Evolutionary conservation across 2,797 vertebrate species (phyloP), one percentile per base, ranked within the genome.

Genomic region (Borostomias antarcticus): DNA sequence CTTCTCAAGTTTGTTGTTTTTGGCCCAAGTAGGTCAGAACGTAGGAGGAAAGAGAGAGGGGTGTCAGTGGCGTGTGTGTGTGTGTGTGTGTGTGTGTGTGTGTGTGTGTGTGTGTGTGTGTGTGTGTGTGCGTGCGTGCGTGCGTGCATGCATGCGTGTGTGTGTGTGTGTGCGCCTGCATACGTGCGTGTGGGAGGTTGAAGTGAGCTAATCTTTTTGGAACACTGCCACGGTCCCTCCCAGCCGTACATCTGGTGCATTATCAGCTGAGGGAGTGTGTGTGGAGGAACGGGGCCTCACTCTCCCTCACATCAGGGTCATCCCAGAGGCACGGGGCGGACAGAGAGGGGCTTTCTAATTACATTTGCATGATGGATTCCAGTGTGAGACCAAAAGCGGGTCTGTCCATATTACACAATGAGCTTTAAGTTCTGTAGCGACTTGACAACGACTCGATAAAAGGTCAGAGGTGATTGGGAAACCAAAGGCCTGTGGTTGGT

Each of bases 181-280:
- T 11, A 29, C 19, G 26, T 28, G 35, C 28, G n/a, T 5, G 5
- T 2, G 30, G 3, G 9, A 4, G 33, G 29, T n/a, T 23, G n/a
- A 10, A 26, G 62, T 78, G 82, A 79, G 80, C 74, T 83, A 67
- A 69, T 62, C 30, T 47, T 69, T 82, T 69, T 82, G 78, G 75
- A 66, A 51, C 73, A n/a, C 53, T 30, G 62, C 70, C 75, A 73
- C 64, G 29, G 77, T 64, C 52, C 1, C 58, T 26, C 64, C 58
- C 64, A 57, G 65, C n/a, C 43, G 11, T 43, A 78, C 77, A 86
- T 84, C 79, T 86, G 78, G 68, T 65, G 40, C n/a, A 17, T 45
- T 43, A 66, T 77, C 62, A 75, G 68, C 32, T 60, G 23, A 63
- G 58, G 56, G 68, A 68, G 43, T 11, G 21, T 4, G 23, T 17